phyloP scores from a whole-genome alignment of 2,113 vertebrate genomes.

The Calyptomena viridis region DNA sequence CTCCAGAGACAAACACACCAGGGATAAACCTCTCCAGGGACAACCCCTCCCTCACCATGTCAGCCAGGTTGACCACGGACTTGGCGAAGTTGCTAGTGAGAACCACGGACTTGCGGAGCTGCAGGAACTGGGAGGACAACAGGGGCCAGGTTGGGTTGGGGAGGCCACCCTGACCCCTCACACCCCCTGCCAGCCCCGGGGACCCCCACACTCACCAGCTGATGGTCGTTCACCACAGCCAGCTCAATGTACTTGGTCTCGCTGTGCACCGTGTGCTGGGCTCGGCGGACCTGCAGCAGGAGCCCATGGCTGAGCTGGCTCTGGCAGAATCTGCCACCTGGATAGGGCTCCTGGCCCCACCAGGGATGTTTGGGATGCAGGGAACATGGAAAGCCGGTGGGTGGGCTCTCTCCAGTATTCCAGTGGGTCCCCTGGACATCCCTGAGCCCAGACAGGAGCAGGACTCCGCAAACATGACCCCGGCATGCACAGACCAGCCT shows the following conservation, averaged over 20 bases:
- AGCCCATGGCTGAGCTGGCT: not conserved
- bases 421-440: not conserved
- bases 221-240: constrained; percentile 91
- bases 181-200: fast-evolving
- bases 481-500: not conserved
- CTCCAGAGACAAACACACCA: not conserved
- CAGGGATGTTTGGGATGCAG: not conserved
- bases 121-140: constrained; percentile 77
- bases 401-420: not conserved
- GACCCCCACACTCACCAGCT: constrained; percentile 74
- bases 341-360: not conserved
- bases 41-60: constrained; percentile 78
- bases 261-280: constrained; percentile 86
- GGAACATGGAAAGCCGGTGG: fast-evolving
- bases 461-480: not conserved
- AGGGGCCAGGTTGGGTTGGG: not conserved
- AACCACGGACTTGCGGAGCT: constrained; percentile 84
- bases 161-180: fast-evolving
- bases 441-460: not conserved
- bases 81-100: constrained; percentile 96
- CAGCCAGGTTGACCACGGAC: constrained; percentile 94
- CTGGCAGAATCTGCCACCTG: not conserved
- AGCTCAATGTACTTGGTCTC: constrained; percentile 97
- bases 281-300: constrained; percentile 75
- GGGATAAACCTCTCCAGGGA: not conserved